A percentile compares a stretch with the other conserved stretches of the same genome.
Evolutionary conservation across 2,113 vertebrate genomes (phyloP).

Genomic region (Myiagra hebetior): DNA sequence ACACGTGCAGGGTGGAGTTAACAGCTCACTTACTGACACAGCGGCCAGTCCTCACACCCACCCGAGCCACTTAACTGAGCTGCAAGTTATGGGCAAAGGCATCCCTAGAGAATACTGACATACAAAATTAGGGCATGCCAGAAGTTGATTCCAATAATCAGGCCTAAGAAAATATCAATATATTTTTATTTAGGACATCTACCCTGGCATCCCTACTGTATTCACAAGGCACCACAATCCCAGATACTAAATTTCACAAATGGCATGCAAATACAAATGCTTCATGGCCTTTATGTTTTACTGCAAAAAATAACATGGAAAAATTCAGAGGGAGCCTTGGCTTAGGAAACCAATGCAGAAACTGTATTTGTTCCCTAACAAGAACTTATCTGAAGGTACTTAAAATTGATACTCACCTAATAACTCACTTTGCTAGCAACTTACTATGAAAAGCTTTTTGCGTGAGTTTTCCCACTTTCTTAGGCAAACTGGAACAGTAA

Average conservation of each 20-base stretch:
- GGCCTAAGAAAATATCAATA: neutral
- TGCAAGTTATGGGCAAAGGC: neutral
- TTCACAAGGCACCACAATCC: neutral
- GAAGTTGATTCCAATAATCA: neutral
- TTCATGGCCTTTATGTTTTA: neutral
- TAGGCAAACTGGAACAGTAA: neutral
- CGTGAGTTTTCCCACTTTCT: neutral
- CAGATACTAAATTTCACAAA: neutral
- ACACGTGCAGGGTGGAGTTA: rapidly evolving
- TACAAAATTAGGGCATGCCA: neutral
- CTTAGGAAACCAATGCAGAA: neutral
- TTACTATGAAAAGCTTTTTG: neutral
- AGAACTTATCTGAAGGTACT: neutral
- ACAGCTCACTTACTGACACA: neutral
- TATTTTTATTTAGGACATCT: neutral
- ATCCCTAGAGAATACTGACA: neutral
- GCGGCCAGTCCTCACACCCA: neutral
- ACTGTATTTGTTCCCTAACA: neutral
- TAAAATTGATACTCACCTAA: neutral
- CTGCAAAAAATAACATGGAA: neutral
- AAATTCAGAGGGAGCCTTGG: neutral
- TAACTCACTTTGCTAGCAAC: neutral
- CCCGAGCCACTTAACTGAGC: neutral
- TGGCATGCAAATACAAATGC: neutral
- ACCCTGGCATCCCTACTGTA: neutral